phyloP scores from a whole-genome alignment of 2,797 vertebrate species.

The Sebastes steindachneri region DNA sequence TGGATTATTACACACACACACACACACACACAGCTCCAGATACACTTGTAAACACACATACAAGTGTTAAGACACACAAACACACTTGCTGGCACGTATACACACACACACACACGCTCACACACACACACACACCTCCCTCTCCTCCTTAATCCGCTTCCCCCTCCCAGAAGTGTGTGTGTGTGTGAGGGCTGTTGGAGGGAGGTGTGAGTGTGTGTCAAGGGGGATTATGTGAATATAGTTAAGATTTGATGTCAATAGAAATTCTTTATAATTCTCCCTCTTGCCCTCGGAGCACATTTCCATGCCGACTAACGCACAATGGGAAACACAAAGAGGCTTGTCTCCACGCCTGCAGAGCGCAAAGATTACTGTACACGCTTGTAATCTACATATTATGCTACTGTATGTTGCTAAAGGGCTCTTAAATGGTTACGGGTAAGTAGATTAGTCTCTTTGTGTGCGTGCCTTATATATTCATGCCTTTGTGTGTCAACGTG shows the following conservation, averaged over 20 bases:
- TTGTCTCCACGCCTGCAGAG: slow-evolving; percentile 61
- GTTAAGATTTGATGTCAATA: slow-evolving; percentile 76
- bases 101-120: background rate
- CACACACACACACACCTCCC: background rate
- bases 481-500: background rate
- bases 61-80: background rate
- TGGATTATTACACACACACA: slow-evolving; percentile 54
- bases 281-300: slow-evolving; percentile 64
- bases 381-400: slow-evolving; percentile 64
- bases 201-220: slow-evolving; percentile 28
- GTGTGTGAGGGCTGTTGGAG: background rate
- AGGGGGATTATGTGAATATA: slow-evolving; percentile 74
- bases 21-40: slow-evolving; percentile 22
- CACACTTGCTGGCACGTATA: background rate
- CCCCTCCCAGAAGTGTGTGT: slow-evolving; percentile 4
- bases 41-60: background rate
- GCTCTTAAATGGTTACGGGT: slow-evolving; percentile 61
- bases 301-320: slow-evolving; percentile 68
- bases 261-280: slow-evolving; percentile 66
- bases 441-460: slow-evolving; percentile 60
- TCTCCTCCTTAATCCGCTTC: slow-evolving; percentile 12
- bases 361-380: slow-evolving; percentile 50
- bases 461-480: background rate
- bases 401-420: slow-evolving; percentile 55
- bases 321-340: slow-evolving; percentile 69